phyloP scores from a whole-genome alignment of 2,797 vertebrate genomes.

The Onychomys arenicola region DNA sequence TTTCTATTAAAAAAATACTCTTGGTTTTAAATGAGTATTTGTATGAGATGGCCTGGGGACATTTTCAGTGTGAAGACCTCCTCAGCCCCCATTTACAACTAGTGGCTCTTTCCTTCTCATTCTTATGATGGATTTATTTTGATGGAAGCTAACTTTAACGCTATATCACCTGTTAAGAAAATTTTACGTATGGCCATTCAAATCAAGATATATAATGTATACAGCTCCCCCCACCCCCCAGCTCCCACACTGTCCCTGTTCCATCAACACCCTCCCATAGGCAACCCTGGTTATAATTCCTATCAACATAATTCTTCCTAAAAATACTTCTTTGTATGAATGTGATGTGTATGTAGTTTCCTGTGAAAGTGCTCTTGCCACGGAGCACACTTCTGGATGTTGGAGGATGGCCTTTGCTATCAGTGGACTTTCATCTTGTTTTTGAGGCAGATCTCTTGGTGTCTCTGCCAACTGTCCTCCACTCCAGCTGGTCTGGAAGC shows the following conservation, averaged over 20 bases:
- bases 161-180: not conserved
- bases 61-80: not conserved
- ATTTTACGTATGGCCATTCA: not conserved
- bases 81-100: not conserved
- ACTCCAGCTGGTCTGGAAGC: not conserved
- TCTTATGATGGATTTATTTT: not conserved
- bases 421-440: not conserved
- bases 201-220: not conserved
- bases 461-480: not conserved
- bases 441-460: not conserved
- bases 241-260: not conserved
- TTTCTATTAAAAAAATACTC: not conserved
- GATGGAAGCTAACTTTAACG: not conserved
- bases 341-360: not conserved
- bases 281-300: not conserved
- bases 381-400: not conserved
- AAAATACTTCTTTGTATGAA: not conserved
- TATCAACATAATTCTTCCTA: not conserved
- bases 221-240: no score
- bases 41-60: not conserved
- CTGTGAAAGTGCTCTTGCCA: not conserved
- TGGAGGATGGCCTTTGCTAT: not conserved
- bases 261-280: not conserved
- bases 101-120: not conserved
- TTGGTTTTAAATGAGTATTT: not conserved